Conservation (phyloP, 2,113 vertebrate species). For the Lepidothrix coronata region DNA sequence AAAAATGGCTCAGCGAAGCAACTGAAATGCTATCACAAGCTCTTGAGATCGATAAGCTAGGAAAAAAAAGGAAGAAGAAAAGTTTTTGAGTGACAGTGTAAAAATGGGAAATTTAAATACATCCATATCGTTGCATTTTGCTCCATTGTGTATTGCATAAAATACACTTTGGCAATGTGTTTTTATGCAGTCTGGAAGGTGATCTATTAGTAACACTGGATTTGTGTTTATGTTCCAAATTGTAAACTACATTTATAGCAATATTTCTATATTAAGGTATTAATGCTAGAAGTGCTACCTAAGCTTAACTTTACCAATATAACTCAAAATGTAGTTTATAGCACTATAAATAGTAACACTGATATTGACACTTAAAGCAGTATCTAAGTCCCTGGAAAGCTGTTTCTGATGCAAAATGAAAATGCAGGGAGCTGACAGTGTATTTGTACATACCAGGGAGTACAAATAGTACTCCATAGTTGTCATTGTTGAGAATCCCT, state of each 20-base stretch:
- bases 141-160: conserved; percentile 51
- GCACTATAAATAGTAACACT: conserved; percentile 70
- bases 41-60: conserved; percentile 74
- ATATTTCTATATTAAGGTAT: conserved; percentile 65
- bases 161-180: conserved; percentile 36
- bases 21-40: conserved; percentile 75
- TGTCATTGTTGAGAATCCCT: background rate
- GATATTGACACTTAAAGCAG: conserved; percentile 65
- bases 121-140: conserved; percentile 63
- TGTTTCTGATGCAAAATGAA: conserved; percentile 52
- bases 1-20: conserved; percentile 73
- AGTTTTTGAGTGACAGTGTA: conserved; percentile 78
- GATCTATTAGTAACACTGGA: conserved; percentile 64
- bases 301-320: conserved; percentile 60
- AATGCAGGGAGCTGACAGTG: conserved; percentile 4
- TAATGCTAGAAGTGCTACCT: conserved; percentile 61
- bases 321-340: conserved; percentile 69
- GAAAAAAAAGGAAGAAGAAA: conserved; percentile 52
- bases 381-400: conserved; percentile 51
- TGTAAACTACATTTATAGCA: conserved; percentile 68
- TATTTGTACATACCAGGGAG: conserved; percentile 33
- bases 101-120: conserved; percentile 78
- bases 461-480: conserved; percentile 17
- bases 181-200: conserved; percentile 48
- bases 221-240: conserved; percentile 68